Percentiles rank a stretch among this genome's conserved stretches.
Conservation (phyloP, 2,797 vertebrate genomes). For the Garrulus glandarius region DNA sequence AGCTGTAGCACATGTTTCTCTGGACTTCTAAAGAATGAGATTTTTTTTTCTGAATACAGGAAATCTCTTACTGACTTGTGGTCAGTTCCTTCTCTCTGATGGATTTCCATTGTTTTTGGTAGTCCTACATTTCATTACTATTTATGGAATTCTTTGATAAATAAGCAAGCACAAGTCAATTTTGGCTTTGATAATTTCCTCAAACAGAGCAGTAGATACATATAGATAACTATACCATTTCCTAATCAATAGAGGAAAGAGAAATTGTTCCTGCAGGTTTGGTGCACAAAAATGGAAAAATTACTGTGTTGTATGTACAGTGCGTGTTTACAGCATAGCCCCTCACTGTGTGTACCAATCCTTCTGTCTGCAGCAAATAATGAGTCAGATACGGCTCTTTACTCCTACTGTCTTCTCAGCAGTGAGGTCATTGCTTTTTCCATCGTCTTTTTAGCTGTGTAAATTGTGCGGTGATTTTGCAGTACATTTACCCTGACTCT, state of each 20-base stretch:
- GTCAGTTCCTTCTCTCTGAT: background rate
- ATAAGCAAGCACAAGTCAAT: background rate
- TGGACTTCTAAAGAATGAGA: background rate
- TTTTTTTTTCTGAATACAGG: background rate
- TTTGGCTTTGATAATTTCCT: background rate
- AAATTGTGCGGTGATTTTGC: background rate
- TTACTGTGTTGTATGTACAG: background rate
- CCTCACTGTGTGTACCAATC: background rate
- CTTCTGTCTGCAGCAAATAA: background rate
- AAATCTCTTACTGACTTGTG: background rate
- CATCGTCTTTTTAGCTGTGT: background rate
- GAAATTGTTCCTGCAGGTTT: background rate
- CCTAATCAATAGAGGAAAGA: background rate
- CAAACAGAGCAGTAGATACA: background rate
- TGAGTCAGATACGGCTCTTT: accelerated
- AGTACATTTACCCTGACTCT: background rate
- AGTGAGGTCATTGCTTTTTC: background rate
- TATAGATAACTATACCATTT: background rate
- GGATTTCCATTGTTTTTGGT: background rate
- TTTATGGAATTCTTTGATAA: background rate
- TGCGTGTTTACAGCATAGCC: background rate
- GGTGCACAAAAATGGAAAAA: background rate
- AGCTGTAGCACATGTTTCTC: background rate
- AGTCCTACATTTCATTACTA: background rate
- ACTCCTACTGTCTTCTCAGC: background rate